Evolutionary conservation across 2,797 vertebrate species (phyloP), one percentile per base, ranked within the genome.

Genomic region (Molossus alvarezi): DNA sequence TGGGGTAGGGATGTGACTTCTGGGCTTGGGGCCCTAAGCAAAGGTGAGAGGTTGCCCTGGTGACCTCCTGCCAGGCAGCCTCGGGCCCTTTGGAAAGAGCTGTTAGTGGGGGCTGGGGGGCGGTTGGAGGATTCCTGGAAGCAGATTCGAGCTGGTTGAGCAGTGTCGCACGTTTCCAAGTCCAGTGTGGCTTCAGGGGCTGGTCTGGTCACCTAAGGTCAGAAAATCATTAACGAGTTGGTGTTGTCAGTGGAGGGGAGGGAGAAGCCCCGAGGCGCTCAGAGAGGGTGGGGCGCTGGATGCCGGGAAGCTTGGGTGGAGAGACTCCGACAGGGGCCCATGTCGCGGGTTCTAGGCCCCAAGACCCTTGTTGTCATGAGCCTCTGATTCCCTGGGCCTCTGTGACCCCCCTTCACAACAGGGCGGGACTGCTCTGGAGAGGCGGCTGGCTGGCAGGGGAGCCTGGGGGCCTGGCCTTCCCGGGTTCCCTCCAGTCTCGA

Each of bases 171-270:
- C 71, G 72, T 97, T 93, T 96, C 97, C 81, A 92, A 93, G 91
- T 97, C 88, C 92, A 95, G 76, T 0, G 4, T 89, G 90, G 90
- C 95, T 94, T 80, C 51, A 15, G 82, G 90, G 93, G 85, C 88
- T 73, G 82, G 79, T 67, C 90, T 77, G 90, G 33, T 67, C 41
- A 53, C 62, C 45, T 57, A 57, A 65, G 93, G 1, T 95, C 65
- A 73, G 93, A 95, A 93, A 97, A 97, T 97, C 58, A 96, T 97
- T 97, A 97, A 97, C 48, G 0, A 57, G 37, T 60, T 60, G 33
- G 72, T 79, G 60, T 71, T 84, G 94, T 94, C 73, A 71, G 83
- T 76, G 90, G 96, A 87, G 53, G 51, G 15, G 45, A 82, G 64
- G 79, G 72, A 58, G 60, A 58, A 79, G 72, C 27, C 13, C 58